Base-by-base conservation (phyloP, 2,113 vertebrate genomes). In the Cacatua alba region DNA sequence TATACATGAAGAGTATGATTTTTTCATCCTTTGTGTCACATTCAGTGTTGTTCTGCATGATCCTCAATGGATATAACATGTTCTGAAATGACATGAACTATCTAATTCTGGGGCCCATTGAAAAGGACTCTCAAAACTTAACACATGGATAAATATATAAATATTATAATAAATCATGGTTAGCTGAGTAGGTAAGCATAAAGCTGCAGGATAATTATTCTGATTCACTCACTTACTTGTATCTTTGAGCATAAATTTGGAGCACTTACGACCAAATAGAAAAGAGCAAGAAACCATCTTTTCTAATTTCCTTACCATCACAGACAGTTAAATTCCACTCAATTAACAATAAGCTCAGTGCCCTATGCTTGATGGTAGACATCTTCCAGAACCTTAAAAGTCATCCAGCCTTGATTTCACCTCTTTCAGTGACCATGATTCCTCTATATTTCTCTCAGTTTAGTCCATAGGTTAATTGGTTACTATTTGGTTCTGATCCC, bases 61-160 rank as follows among this genome's bases (percentile, higher is more conserved):
- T 13, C n/a, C 19, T 9, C 41, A 44, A 10, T 6, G 26, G 21
- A 39, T 44, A 16, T 8, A 43, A 35, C 39, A 5, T 0, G 0
- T 69, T 69, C 48, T 63, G 48, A 57, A 88, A 68, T 19, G 9
- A 18, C 7, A 13, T 10, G 7, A 78, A 48, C 26, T 20, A 10
- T 51, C 31, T 28, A 48, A 55, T 49, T 44, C 4, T 48, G n/a
- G 48, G 21, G 46, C 2, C 26, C 21, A 20, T 11, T 68, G 18
- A 68, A 62, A 79, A 20, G 11, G 16, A 6, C 39, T 68, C 33
- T 93, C 24, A 63, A 64, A 80, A 57, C 19, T 43, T 55, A 43
- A 37, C 18, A 37, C 0, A 3, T 48, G 31, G 23, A n/a, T 28
- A 70, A 51, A 44, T 29, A 18, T 35, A n/a, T 19, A 64, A 44